Percentiles rank a stretch among this genome's conserved stretches.
These are phyloP conservation scores for Cephalotes varians DNA, from an alignment of 2,888 invertebrate species.

Conservation along the genomic window DNA sequence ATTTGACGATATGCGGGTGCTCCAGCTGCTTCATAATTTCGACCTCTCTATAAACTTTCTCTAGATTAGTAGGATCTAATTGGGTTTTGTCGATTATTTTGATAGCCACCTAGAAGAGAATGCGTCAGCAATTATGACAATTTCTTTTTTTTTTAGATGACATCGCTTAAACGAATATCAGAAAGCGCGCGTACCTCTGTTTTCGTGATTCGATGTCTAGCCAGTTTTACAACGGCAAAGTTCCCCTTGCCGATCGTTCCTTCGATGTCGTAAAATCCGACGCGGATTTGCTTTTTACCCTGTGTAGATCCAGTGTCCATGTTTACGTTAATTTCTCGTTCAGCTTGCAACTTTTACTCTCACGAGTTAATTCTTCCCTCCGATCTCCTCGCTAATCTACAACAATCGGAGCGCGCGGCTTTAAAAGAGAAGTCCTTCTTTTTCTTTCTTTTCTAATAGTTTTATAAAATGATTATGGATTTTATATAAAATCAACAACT, in stretches of 20 bases:
- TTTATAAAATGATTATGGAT: not conserved
- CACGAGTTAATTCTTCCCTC: conserved; percentile 13
- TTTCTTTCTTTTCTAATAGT: not conserved
- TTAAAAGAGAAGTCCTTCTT: not conserved
- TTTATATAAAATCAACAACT: too few relatives aligned
- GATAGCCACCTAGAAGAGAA: conserved; percentile 92
- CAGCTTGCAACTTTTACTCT: conserved; percentile 15
- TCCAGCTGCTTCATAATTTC: conserved; percentile 98
- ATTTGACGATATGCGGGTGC: conserved; percentile 99
- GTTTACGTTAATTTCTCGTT: conserved; percentile 61
- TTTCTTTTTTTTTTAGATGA: not conserved
- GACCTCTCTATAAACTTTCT: conserved; percentile 98
- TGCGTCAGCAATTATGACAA: not conserved
- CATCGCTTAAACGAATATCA: not conserved
- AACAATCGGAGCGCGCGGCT: conserved; percentile 9
- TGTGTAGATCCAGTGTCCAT: conserved; percentile 81
- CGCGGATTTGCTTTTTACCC: conserved; percentile 90
- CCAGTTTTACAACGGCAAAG: conserved; percentile 99
- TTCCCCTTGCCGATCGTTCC: conserved; percentile 99
- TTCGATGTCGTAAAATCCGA: conserved; percentile 99
- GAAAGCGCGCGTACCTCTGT: conserved; percentile 92
- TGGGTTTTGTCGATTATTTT: conserved; percentile 98
- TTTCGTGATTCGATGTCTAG: conserved; percentile 98
- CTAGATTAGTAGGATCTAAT: conserved; percentile 95
- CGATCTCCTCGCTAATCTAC: conserved; percentile 25